These are phyloP conservation scores for Phenganax marumi DNA, from an alignment of 92 coral and sea anemone genomes.

Conservation along the genomic window DNA sequence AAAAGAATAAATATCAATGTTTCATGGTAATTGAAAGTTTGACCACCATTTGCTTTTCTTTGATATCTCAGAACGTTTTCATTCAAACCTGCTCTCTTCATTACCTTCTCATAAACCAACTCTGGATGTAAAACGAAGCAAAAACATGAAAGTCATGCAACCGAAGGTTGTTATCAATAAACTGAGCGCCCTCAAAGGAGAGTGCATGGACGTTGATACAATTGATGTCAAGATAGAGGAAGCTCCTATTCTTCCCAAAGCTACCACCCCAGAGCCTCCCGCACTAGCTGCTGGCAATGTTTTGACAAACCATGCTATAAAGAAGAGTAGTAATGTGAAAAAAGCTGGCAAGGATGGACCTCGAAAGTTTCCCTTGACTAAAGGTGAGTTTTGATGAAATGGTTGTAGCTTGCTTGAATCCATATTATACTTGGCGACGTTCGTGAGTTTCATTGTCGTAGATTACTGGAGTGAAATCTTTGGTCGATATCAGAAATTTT, in stretches of 20 bases:
- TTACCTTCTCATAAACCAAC: neutral
- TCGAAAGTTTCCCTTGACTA: slow-evolving; percentile 80
- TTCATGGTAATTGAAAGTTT: neutral
- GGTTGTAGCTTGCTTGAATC: neutral
- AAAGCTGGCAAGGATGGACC: slow-evolving; percentile 74
- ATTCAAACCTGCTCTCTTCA: slow-evolving; percentile 20
- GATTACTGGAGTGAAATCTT: neutral
- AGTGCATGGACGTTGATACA: slow-evolving; percentile 74
- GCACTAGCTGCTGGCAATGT: slow-evolving; percentile 32
- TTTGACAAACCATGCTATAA: slow-evolving; percentile 51
- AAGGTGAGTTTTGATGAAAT: slow-evolving; percentile 58
- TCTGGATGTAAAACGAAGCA: slow-evolving; percentile 16
- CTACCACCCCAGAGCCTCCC: neutral
- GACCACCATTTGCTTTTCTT: neutral
- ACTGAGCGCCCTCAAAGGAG: slow-evolving; percentile 60
- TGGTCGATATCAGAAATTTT: neutral
- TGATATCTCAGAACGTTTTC: slow-evolving; percentile 25
- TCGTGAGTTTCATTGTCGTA: neutral
- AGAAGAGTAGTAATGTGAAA: slow-evolving; percentile 65
- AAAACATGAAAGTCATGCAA: slow-evolving; percentile 20
- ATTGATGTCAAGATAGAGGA: slow-evolving; percentile 90
- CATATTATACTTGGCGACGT: neutral
- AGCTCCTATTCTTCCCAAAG: slow-evolving; percentile 74
- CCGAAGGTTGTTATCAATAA: slow-evolving; percentile 31
- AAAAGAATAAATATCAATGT: neutral